Evolutionary conservation across 2,113 vertebrate genomes (phyloP), one percentile per base, ranked within the genome.

Genomic region (Cyanocitta stelleri): DNA sequence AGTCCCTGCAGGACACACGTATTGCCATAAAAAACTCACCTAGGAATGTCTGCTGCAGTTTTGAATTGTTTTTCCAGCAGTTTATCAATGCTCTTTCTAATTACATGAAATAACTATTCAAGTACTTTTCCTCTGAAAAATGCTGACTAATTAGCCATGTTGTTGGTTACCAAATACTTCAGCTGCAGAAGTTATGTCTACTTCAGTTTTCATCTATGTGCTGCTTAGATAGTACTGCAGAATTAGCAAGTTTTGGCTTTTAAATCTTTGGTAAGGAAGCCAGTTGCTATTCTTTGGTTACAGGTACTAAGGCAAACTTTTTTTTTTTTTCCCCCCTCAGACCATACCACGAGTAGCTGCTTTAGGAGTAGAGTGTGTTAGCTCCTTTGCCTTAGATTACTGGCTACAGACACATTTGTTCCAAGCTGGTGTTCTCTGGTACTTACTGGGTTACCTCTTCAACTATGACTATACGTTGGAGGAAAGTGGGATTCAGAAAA

Each of bases 401-500:
- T 99, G 99, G 98, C 98, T 99, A 3, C 99, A 99, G 95, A 99
- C 99, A 2, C 99, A 99, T 92, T 97, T 99, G 67, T 99, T 99
- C 95, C 99, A 99, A 67, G 99, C 99, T 59, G 99, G 99, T 26
- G 98, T 99, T 90, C 98, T 99, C 29, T 99, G 99, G 99, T 98
- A 99, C 95, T 97, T 99, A 41, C 98, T 99, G 86, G 98, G 98
- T 85, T 98, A 98, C 93, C 99, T 99, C 68, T 99, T 99, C 98
- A 99, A 98, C 97, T 99, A 99, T 27, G 99, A 99, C 97, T 99
- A 99, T 66, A 99, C 99, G 0, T 98, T 99, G 84, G 99, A 99
- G 96, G 99, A 99, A 98, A 99, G 99, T 7, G 99, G 99, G 8
- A 99, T 99, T 93, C 99, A 99, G 97, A 98, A 99, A 46, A 99